Evolutionary conservation across 92 coral and sea anemone species (phyloP), one percentile per base, ranked within the genome.

Genomic region (Virgularia gustaviana): DNA sequence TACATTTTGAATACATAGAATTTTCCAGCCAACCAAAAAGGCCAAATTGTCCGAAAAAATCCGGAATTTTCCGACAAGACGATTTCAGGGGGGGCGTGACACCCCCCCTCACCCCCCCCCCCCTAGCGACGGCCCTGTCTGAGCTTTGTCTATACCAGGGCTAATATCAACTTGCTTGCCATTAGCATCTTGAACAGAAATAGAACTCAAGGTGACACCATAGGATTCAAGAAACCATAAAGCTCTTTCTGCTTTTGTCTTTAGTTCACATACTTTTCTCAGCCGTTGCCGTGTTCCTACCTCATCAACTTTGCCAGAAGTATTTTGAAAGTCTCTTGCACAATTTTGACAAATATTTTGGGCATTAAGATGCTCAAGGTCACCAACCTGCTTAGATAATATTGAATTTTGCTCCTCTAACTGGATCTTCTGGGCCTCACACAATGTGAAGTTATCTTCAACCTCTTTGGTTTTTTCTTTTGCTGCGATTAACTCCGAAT

Each of bases 171-270:
- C n/a, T 38, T 64, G 71, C 28, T 36, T 42, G 3, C 49, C 43
- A 36, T 20, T 39, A 8, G 55, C 39, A 25, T 47, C 7, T 47
- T 47, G 20, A 47, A 47, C 55, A 47, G 55, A 47, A 47, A 47
- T 15, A 4, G 18, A 5, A 47, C 3, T 15, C 3, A 47, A 19
- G 22, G 4, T 15, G 3, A 47, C 55, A 47, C 6, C 55, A 56
- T 7, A 8, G 4, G 10, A 5, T 20, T 4, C 64, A 27, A 24
- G 34, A 28, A 57, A 53, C 60, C 60, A 53, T 25, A 53, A 22
- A 25, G 60, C 60, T 16, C 60, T 16, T 28, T 53, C 60, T 13
- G 60, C 60, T 22, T 53, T 53, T 1, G 60, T 53, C 60, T 11
- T 53, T 28, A 53, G 10, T 53, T 53, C 60, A 15, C 28, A 28